A percentile compares a stretch with the other conserved stretches of the same genome.
Evolutionary conservation across 2,888 invertebrate species (phyloP).

Genomic region (Atethmia centrago): DNA sequence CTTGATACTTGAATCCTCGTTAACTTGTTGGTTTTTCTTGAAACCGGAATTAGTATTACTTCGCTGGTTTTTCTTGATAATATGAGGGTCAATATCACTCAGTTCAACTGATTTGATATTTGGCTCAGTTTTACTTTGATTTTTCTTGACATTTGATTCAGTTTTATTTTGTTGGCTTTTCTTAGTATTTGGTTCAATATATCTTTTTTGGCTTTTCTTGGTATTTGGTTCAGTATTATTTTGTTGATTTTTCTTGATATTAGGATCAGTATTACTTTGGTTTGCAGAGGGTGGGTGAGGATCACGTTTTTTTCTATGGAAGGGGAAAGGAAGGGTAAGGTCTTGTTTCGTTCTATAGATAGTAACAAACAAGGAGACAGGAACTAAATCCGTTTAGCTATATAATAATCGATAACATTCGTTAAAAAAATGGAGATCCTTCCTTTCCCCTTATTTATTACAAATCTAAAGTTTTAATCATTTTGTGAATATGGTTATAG

Average conservation of each 20-base stretch:
- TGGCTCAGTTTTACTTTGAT: conserved; percentile 29
- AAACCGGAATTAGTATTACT: conserved; percentile 15
- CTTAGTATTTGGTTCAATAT: conserved; percentile 76
- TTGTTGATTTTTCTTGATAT: conserved; percentile 69
- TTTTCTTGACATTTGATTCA: conserved; percentile 39
- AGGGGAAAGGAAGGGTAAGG: conserved; percentile 87
- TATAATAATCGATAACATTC: conserved; percentile 49
- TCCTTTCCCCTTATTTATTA: conserved; percentile 90
- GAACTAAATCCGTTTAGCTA: conserved; percentile 72
- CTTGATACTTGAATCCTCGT: conserved; percentile 55
- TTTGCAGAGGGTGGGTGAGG: conserved; percentile 73
- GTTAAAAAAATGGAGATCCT: conserved; percentile 71
- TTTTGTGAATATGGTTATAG: not conserved
- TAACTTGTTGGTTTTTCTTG: conserved; percentile 27
- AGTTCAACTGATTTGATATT: conserved; percentile 24
- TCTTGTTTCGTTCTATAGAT: conserved; percentile 65
- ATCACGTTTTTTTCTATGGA: conserved; percentile 82
- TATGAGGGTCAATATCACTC: conserved; percentile 13
- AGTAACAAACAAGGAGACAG: conserved; percentile 89
- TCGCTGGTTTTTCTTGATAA: conserved; percentile 34
- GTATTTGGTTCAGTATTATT: conserved; percentile 71
- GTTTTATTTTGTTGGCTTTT: conserved; percentile 54
- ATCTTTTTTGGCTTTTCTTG: conserved; percentile 73
- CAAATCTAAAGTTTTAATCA: conserved; percentile 33
- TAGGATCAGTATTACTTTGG: conserved; percentile 80